Base-by-base conservation (phyloP, 2,113 vertebrate species). In the Parus major region DNA sequence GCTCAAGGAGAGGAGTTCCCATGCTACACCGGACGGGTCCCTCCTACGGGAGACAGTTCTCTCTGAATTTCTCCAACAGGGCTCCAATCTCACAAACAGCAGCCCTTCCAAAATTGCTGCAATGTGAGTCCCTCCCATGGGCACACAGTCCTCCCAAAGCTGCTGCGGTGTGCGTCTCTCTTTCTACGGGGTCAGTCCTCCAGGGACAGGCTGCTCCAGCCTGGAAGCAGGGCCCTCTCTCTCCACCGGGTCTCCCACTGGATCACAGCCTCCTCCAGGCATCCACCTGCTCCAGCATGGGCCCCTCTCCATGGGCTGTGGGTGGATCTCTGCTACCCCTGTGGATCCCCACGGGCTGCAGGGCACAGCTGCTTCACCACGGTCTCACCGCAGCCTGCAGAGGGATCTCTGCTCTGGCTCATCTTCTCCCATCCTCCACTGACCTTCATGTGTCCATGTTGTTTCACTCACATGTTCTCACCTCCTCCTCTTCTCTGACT, bases 341-440 rank as follows among this genome's bases (percentile, higher is more conserved):
- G 1, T 52, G 68, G 42, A 55, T 23, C 61, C 16, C 50, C 50
- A 55, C 0, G 19, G 24, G 31, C 63, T 68, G 64, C 22, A 39
- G 35, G 49, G 3, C 7, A 18, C 39, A 55, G 12, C 25, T 56
- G 63, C 63, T 7, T 13, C 22, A 4, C 42, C n/a, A 11, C 5
- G 17, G 28, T 3, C 28, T 5, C 42, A 57, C 42, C 27, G 39
- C 0, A 0, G 17, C 52, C 52, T 68, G 42, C 28, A 55, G 18
- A 17, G 19, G n/a, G 33, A 39, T 5, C 23, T n/a, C 1, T 0
- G 39, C 27, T 46, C 49, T 0, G 1, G 27, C 0, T 0, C 14
- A 46, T 4, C n/a, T 55, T 41, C 28, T 27, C 2, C 17, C 27
- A 15, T 64, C 50, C 28, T 39, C 1, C 82, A n/a, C 28, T n/a